These are phyloP conservation scores for Lepus americanus DNA, from an alignment of 2,113 vertebrate genomes.

Conservation along the genomic window DNA sequence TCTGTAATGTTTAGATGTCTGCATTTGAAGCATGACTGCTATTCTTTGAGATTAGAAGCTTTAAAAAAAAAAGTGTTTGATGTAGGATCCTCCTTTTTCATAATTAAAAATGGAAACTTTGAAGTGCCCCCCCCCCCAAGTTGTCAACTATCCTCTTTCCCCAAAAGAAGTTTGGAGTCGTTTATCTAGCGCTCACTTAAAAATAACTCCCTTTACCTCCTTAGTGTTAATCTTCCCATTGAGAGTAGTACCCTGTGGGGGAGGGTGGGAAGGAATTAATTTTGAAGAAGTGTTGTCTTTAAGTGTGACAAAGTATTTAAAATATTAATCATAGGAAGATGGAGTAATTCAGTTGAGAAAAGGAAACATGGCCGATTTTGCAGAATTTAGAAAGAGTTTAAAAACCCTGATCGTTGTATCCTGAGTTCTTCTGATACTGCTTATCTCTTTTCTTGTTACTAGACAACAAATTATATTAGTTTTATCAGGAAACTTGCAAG, in stretches of 20 bases:
- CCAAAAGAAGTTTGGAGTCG: background rate
- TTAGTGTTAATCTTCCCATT: conserved; percentile 40
- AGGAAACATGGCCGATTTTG: background rate
- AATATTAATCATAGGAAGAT: conserved; percentile 38
- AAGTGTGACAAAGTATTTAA: conserved; percentile 53
- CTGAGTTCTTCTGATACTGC: background rate
- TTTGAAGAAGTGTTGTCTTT: too few relatives aligned
- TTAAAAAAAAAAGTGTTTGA: background rate
- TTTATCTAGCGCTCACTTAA: conserved; percentile 50
- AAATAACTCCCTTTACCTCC: background rate
- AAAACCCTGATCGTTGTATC: conserved; percentile 34
- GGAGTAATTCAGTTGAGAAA: background rate
- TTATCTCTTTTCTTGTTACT: background rate
- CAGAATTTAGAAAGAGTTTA: conserved; percentile 36
- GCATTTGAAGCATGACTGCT: conserved; percentile 21
- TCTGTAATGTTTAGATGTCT: background rate
- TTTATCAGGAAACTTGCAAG: conserved; percentile 47
- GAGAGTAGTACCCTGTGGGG: background rate
- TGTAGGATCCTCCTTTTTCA: conserved; percentile 3
- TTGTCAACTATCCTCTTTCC: background rate
- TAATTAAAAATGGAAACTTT: conserved; percentile 51
- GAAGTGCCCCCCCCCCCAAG: background rate
- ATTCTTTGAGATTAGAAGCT: background rate
- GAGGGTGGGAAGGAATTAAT: background rate
- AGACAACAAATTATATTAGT: background rate